phyloP scores from a whole-genome alignment of 2,113 vertebrate genomes.

The Vulpes vulpes region DNA sequence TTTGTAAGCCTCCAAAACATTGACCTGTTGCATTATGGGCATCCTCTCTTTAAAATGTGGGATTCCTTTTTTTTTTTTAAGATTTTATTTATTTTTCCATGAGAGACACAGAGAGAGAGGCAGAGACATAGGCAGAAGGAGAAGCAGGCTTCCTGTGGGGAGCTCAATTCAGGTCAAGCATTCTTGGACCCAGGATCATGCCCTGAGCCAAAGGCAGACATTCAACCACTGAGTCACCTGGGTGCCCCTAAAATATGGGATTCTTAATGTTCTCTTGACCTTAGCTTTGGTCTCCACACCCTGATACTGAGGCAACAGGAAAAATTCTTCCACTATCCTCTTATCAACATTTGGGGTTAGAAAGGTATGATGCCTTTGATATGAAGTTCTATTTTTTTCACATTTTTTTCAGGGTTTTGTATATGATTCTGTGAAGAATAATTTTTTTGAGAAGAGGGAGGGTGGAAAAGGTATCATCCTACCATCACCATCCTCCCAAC shows the following conservation, averaged over 20 bases:
- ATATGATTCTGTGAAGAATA: neutral
- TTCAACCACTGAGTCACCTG: no score
- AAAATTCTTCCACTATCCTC: neutral
- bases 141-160: no score
- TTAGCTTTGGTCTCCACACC: neutral
- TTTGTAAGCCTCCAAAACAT: neutral
- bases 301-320: neutral
- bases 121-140: no score
- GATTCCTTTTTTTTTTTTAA: no score
- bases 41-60: neutral
- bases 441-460: neutral
- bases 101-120: no score
- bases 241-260: no score
- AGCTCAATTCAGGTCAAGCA: no score
- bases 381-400: neutral
- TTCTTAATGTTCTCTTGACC: neutral
- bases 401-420: neutral
- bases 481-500: neutral
- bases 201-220: no score
- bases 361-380: neutral
- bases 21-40: neutral
- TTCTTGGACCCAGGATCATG: no score
- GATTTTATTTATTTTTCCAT: no score
- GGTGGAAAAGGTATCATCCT: neutral
- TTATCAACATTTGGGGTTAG: neutral